Evolutionary conservation across 2,797 vertebrate species (phyloP).

Genomic region (Pagetopsis macropterus): DNA sequence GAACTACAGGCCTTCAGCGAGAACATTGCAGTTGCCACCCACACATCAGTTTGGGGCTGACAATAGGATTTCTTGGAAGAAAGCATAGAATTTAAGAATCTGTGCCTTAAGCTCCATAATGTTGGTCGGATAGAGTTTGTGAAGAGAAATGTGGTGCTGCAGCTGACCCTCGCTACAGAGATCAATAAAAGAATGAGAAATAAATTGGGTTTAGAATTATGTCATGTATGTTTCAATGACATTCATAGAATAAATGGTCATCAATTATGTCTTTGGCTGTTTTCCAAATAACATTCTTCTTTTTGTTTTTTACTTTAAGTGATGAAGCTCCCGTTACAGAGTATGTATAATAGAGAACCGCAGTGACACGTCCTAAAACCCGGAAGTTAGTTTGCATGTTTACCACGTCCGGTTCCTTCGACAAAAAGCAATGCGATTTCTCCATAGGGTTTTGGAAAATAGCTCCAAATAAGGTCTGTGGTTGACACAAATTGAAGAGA

Average conservation of each 20-base stretch:
- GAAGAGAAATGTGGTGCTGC: conserved; percentile 11
- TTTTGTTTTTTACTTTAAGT: no score
- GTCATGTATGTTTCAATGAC: background rate
- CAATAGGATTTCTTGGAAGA: conserved; percentile 30
- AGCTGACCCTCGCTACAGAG: background rate
- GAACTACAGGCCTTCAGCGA: conserved; percentile 44
- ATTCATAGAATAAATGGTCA: background rate
- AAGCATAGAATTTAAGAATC: conserved; percentile 17
- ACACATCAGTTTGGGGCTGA: conserved; percentile 50
- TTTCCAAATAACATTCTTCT: no score
- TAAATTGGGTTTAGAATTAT: background rate
- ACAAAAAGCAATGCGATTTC: no score
- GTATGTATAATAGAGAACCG: no score
- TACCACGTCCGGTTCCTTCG: no score
- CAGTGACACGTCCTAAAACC: no score
- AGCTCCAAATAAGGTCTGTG: no score
- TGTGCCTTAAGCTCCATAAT: conserved; percentile 13
- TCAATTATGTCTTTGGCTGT: background rate
- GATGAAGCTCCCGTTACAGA: no score
- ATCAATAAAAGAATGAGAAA: background rate
- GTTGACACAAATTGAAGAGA: no score
- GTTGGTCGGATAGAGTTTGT: conserved; percentile 17
- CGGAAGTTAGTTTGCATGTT: no score
- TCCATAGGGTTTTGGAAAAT: no score
- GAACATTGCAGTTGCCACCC: conserved; percentile 36